Conservation (phyloP, 1,140 invertebrate species). For the Lepidotrigona ventralis region DNA sequence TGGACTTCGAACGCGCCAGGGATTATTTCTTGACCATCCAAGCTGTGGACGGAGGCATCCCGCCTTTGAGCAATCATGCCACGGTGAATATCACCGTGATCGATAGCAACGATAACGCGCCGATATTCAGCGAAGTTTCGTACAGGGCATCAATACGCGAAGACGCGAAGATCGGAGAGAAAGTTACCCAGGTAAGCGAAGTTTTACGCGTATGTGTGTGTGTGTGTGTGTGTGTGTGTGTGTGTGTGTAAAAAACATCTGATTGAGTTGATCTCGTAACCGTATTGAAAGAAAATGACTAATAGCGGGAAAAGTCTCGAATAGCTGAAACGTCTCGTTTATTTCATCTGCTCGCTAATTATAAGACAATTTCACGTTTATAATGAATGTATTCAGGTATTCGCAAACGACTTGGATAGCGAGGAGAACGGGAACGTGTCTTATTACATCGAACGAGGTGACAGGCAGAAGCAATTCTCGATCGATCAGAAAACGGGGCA, state of each 20-base stretch:
- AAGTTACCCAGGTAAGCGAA: slow-evolving; percentile 84
- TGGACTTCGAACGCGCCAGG: slow-evolving; percentile 92
- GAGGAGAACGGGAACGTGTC: slow-evolving; percentile 88
- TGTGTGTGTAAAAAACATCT: neutral
- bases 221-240: too few relatives aligned
- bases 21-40: slow-evolving; percentile 95
- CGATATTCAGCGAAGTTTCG: slow-evolving; percentile 89
- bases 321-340: neutral
- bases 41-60: slow-evolving; percentile 92
- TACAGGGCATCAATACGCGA: slow-evolving; percentile 91
- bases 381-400: slow-evolving; percentile 77
- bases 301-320: neutral
- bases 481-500: slow-evolving; percentile 90
- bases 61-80: slow-evolving; percentile 91
- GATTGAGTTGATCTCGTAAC: neutral
- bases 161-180: slow-evolving; percentile 86
- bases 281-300: neutral
- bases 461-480: slow-evolving; percentile 88
- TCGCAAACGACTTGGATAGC: slow-evolving; percentile 90
- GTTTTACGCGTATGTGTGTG: neutral
- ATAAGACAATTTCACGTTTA: slow-evolving; percentile 19
- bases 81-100: slow-evolving; percentile 92
- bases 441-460: slow-evolving; percentile 90
- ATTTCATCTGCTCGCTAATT: neutral
- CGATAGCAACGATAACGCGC: slow-evolving; percentile 95